These are phyloP conservation scores for Trilocha varians DNA, from an alignment of 2,888 invertebrate genomes.

Conservation along the genomic window DNA sequence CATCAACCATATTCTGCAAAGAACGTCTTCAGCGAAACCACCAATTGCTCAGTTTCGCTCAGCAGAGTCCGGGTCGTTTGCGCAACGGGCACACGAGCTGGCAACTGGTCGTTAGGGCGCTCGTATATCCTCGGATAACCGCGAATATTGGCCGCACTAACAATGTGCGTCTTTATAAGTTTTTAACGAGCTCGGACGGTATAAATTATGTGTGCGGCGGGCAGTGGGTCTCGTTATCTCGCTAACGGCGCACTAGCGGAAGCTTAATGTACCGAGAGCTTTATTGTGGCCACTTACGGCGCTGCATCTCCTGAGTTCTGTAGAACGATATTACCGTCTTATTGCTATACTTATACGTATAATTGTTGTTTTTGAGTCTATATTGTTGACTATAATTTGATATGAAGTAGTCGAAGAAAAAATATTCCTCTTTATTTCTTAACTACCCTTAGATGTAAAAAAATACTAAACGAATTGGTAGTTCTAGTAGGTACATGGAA, in stretches of 20 bases:
- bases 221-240: conserved; percentile 71
- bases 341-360: too few relatives aligned
- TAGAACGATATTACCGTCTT: too few relatives aligned
- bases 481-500: too few relatives aligned
- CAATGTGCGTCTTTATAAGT: conserved; percentile 74
- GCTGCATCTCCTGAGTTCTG: conserved; percentile 6
- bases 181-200: conserved; percentile 73
- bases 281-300: conserved; percentile 70
- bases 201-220: conserved; percentile 70
- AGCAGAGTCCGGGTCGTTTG: conserved; percentile 36
- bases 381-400: too few relatives aligned
- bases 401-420: too few relatives aligned
- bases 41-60: conserved; percentile 25
- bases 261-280: conserved; percentile 72
- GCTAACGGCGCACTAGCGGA: conserved; percentile 67
- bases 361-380: too few relatives aligned
- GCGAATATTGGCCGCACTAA: conserved; percentile 71
- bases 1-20: conserved; percentile 15
- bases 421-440: too few relatives aligned
- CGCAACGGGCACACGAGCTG: conserved; percentile 34
- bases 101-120: conserved; percentile 55
- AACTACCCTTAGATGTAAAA: too few relatives aligned
- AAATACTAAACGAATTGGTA: too few relatives aligned
- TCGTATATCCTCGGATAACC: conserved; percentile 58
- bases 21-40: conserved; percentile 13